phyloP scores from a whole-genome alignment of 1,140 invertebrate genomes.

The Ips typographus region DNA sequence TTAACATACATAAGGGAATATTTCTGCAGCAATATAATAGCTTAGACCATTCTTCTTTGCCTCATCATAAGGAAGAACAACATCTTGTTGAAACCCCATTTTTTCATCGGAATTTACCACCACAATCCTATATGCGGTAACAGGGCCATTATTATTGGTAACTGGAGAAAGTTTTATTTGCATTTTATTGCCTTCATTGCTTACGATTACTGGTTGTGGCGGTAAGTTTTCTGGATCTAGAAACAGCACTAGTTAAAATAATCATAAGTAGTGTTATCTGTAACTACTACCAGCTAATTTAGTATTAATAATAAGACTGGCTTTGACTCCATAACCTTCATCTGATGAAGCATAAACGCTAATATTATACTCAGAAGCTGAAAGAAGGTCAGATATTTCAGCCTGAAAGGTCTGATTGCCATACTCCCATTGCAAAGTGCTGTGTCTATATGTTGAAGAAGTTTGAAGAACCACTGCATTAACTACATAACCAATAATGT shows the following conservation, averaged over 20 bases:
- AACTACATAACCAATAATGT: conserved; percentile 44
- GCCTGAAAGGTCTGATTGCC: conserved; percentile 46
- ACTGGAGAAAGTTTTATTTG: conserved; percentile 63
- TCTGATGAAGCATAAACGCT: conserved; percentile 41
- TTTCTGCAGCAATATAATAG: conserved; percentile 80
- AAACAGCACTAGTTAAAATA: conserved; percentile 14
- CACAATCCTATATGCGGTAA: conserved; percentile 70
- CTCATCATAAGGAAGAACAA: conserved; percentile 60
- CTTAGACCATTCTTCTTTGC: conserved; percentile 61
- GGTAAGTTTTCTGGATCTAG: conserved; percentile 65
- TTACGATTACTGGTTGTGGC: conserved; percentile 61
- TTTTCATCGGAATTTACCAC: conserved; percentile 66
- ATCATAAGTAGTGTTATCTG: conserved; percentile 2
- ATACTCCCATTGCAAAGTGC: conserved; percentile 38
- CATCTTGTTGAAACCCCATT: conserved; percentile 61
- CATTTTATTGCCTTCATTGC: conserved; percentile 59
- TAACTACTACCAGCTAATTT: conserved; percentile 41
- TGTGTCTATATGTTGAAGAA: conserved; percentile 41
- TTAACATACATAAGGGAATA: conserved; percentile 57
- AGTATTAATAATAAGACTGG: conserved; percentile 43
- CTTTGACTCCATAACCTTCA: conserved; percentile 36
- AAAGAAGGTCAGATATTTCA: conserved; percentile 41
- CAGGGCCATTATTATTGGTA: conserved; percentile 72
- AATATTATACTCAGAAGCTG: conserved; percentile 47
- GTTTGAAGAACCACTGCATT: conserved; percentile 43